Base-by-base conservation (phyloP, 1,140 invertebrate species). In the Drosophila funebris region DNA sequence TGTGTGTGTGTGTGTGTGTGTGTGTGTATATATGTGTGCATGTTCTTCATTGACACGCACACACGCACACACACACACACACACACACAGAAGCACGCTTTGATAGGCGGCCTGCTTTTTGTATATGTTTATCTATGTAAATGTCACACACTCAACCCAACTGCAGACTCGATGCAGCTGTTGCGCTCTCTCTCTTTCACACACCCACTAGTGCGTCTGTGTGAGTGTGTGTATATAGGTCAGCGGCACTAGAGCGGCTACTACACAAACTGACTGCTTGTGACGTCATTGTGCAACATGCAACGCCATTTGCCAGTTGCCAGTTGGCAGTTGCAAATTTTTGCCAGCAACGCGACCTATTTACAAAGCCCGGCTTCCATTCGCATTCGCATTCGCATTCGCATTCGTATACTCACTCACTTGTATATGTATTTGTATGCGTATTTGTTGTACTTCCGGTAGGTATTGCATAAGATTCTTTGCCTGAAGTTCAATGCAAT, bases 401-500 rank as follows among this genome's bases (percentile, higher is more conserved):
- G n/a, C 9, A 48, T 16, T 72, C 13, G 16, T 13, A 53, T 5
- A 33, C 20, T 31, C 13, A 41, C 24, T 44, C 8, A n/a, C 8
- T 41, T 53, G 8, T 31, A 36, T 50, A 6, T 18, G 22, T 24
- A n/a, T 13, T 29, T 20, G 29, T 33, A 58, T 58, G 18, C 22
- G 58, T 27, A 13, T 36, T 36, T 43, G 50, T 31, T 52, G 33
- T 54, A 80, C 80, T 85, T 84, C 81, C 81, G 81, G 60, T 64
- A 31, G 50, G 29, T 48, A 16, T 71, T 71, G 68, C 68, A 71
- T 71, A 76, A 73, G 73, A 24, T 31, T 18, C 43, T 22, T 24
- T 14, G 56, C 41, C 22, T 85, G 81, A 85, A 87, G 81, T 85
- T 85, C 81, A 85, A 85, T 81, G 75, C 37, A 54, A 77, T 54